Conservation (phyloP, 2,797 vertebrate genomes). For the Danionella dracula region DNA sequence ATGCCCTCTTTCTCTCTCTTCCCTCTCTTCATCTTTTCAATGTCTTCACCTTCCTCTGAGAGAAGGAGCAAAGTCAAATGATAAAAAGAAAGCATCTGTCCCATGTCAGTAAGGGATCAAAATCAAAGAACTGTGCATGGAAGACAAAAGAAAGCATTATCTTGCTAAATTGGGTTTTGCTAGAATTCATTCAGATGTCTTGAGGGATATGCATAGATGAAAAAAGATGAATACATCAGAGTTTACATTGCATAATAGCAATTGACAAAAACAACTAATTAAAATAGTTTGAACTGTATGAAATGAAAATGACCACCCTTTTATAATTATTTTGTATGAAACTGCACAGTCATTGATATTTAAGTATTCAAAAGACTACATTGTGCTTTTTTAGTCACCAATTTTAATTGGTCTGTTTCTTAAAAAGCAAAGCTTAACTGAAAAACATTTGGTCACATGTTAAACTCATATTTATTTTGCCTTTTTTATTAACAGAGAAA, state of each 20-base stretch:
- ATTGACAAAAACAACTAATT: slow-evolving; percentile 2
- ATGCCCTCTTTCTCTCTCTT: neutral
- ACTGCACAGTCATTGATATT: too few relatives aligned
- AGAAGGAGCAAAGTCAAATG: neutral
- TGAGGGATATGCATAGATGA: neutral
- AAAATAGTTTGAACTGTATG: too few relatives aligned
- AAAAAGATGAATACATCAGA: slow-evolving; percentile 11
- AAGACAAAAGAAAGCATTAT: slow-evolving; percentile 23
- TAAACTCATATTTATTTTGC: too few relatives aligned
- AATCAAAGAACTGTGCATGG: slow-evolving; percentile 1
- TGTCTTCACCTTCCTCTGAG: slow-evolving; percentile 21
- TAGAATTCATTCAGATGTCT: slow-evolving; percentile 18
- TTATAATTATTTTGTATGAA: too few relatives aligned
- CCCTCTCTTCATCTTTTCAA: neutral
- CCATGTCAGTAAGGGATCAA: slow-evolving; percentile 27
- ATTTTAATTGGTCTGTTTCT: too few relatives aligned
- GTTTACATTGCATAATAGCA: neutral
- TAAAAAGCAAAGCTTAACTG: too few relatives aligned
- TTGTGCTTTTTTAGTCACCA: too few relatives aligned
- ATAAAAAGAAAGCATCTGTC: slow-evolving; percentile 20
- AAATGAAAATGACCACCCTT: too few relatives aligned
- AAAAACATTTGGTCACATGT: too few relatives aligned
- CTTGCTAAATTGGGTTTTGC: slow-evolving; percentile 15
- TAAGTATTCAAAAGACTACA: too few relatives aligned
- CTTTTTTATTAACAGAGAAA: too few relatives aligned